Evolutionary conservation across 2,113 vertebrate species (phyloP).

Genomic region (Columbina picui): DNA sequence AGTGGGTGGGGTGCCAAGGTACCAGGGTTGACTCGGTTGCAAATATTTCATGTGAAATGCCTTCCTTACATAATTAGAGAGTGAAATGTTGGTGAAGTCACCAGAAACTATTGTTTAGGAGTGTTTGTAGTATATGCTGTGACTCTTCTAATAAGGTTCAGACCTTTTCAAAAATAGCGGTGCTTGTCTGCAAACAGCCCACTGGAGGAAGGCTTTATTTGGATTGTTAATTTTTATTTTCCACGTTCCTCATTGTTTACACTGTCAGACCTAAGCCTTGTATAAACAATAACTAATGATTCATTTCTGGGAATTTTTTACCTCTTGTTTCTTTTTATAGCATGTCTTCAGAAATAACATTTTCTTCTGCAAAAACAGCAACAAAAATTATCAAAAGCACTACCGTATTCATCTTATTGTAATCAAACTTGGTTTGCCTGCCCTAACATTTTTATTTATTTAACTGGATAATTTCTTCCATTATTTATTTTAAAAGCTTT

Average conservation of each 20-base stretch:
- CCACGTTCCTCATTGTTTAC: conserved; percentile 35
- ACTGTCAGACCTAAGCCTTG: conserved; percentile 24
- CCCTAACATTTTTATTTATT: background rate
- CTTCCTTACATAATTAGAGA: background rate
- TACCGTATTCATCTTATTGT: background rate
- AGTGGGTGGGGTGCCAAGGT: background rate
- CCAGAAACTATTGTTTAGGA: conserved; percentile 30
- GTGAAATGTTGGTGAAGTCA: conserved; percentile 14
- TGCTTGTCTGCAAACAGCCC: background rate
- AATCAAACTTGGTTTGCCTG: background rate
- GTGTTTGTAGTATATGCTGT: background rate
- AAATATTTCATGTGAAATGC: background rate
- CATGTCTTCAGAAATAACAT: conserved; percentile 9
- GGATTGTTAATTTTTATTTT: conserved; percentile 56
- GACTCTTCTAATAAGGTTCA: background rate
- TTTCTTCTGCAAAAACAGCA: background rate
- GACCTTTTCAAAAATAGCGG: conserved; percentile 14
- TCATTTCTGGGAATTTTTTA: conserved; percentile 63
- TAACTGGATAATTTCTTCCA: background rate
- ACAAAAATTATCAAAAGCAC: background rate
- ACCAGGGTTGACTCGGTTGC: background rate
- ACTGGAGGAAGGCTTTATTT: conserved; percentile 38
- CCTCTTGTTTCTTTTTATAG: conserved; percentile 44
- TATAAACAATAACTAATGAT: conserved; percentile 51
- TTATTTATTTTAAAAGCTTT: conserved; percentile 24